Conservation (phyloP, 2,888 invertebrate genomes). For the Caenorhabditis sp. region DNA sequence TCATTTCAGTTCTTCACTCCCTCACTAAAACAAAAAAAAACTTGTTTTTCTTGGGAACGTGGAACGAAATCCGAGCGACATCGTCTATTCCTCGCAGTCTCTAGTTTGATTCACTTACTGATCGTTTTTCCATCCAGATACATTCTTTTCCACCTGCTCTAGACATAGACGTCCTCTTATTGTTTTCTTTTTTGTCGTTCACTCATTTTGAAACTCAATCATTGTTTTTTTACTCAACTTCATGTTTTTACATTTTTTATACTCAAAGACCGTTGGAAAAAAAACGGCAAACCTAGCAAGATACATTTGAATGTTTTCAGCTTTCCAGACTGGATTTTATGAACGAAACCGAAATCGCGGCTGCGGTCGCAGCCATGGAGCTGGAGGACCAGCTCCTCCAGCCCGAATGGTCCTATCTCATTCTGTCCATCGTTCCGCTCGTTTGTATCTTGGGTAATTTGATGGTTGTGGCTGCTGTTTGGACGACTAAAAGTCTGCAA, state of each 20-base stretch:
- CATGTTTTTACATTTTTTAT: background rate
- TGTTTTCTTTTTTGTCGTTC: slow-evolving; percentile 2
- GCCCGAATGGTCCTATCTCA: slow-evolving; percentile 69
- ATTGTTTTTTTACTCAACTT: too few relatives aligned
- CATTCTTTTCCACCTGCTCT: background rate
- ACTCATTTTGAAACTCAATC: too few relatives aligned
- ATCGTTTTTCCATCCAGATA: background rate
- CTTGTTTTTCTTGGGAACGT: slow-evolving; percentile 38
- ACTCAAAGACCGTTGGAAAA: background rate
- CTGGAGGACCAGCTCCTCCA: slow-evolving; percentile 61
- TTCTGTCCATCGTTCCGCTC: slow-evolving; percentile 68
- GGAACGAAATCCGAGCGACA: slow-evolving; percentile 29
- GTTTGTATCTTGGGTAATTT: slow-evolving; percentile 75
- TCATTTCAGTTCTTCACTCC: slow-evolving; percentile 24
- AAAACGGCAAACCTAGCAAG: too few relatives aligned
- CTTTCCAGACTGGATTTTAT: slow-evolving; percentile 34
- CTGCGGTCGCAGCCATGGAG: slow-evolving; percentile 57
- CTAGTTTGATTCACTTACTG: slow-evolving; percentile 9
- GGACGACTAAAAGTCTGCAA: slow-evolving; percentile 79
- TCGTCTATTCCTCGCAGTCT: slow-evolving; percentile 2
- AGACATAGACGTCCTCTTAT: too few relatives aligned
- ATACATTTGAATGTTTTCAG: background rate
- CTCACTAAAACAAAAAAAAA: slow-evolving; percentile 43
- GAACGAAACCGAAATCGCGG: slow-evolving; percentile 60
- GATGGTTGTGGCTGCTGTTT: slow-evolving; percentile 81